A percentile compares a stretch with the other conserved stretches of the same genome.
phyloP scores from a whole-genome alignment of 35 echinoderm and acorn worm genomes.

The Anneissia japonica region DNA sequence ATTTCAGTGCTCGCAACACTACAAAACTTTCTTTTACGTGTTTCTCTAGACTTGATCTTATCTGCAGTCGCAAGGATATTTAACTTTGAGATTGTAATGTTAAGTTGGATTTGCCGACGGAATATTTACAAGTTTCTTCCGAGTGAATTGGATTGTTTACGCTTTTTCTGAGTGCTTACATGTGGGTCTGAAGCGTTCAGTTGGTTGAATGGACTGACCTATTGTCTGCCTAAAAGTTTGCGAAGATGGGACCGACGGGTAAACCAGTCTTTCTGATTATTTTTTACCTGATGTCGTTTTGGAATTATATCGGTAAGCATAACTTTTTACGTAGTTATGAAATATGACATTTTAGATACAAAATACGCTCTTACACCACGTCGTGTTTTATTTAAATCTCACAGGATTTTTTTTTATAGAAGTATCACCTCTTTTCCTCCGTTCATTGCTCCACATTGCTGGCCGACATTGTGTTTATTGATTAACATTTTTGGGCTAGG shows the following conservation, averaged over 20 bases:
- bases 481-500: no score
- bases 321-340: no score
- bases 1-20: not conserved
- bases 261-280: not conserved
- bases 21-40: not conserved
- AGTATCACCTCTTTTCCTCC: no score
- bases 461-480: no score
- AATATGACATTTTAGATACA: no score
- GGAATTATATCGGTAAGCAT: not conserved
- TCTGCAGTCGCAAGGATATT: not conserved
- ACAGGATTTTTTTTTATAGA: no score
- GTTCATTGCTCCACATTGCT: no score
- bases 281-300: not conserved
- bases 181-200: not conserved
- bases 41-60: not conserved
- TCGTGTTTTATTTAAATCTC: no score
- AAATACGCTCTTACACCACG: no score
- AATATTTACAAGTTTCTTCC: slow-evolving; percentile 3
- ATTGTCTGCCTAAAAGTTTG: not conserved
- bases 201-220: not conserved
- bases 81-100: not conserved
- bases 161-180: not conserved
- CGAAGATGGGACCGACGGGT: not conserved
- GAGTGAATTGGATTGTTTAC: not conserved
- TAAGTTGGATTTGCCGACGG: not conserved